Percentiles rank a stretch among this genome's conserved stretches.
Evolutionary conservation across 92 coral and sea anemone species (phyloP).

Genomic region (Phenganax stokvisi): DNA sequence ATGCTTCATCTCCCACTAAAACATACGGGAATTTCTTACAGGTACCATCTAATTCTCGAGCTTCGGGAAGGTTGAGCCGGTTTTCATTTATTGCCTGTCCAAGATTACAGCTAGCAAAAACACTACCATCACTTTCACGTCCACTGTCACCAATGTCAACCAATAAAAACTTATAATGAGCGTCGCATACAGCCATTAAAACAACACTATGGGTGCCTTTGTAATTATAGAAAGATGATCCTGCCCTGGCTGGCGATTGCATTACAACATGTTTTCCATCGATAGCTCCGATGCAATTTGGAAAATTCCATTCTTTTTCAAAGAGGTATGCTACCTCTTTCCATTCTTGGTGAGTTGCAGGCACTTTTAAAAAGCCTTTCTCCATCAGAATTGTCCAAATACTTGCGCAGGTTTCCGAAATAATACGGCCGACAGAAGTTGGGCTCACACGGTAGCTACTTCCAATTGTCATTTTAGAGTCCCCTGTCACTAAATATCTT

Average conservation of each 20-base stretch:
- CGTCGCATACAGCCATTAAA: slow-evolving; percentile 29
- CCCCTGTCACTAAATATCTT: no score
- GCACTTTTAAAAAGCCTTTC: slow-evolving; percentile 17
- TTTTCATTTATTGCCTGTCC: no score
- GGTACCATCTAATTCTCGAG: no score
- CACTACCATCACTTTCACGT: no score
- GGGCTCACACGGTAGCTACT: slow-evolving; percentile 14
- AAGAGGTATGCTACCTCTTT: slow-evolving; percentile 30
- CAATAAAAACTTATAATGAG: neutral
- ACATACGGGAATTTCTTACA: no score
- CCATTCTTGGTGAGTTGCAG: slow-evolving; percentile 33
- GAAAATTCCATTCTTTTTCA: slow-evolving; percentile 41
- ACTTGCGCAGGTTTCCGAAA: slow-evolving; percentile 23
- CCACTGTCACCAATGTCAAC: no score
- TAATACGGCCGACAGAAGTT: slow-evolving; percentile 20
- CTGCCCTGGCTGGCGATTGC: slow-evolving; percentile 28
- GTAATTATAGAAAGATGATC: slow-evolving; percentile 40
- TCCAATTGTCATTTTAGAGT: no score
- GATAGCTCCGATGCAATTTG: slow-evolving; percentile 40
- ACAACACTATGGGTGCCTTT: slow-evolving; percentile 42
- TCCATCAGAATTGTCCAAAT: slow-evolving; percentile 23
- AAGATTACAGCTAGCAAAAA: no score
- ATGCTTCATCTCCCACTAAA: no score
- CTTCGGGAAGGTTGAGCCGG: no score
- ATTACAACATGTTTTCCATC: neutral